A percentile compares a stretch with the other conserved stretches of the same genome.
Conservation (phyloP, 2,113 vertebrate species). For the Hippolais icterina region DNA sequence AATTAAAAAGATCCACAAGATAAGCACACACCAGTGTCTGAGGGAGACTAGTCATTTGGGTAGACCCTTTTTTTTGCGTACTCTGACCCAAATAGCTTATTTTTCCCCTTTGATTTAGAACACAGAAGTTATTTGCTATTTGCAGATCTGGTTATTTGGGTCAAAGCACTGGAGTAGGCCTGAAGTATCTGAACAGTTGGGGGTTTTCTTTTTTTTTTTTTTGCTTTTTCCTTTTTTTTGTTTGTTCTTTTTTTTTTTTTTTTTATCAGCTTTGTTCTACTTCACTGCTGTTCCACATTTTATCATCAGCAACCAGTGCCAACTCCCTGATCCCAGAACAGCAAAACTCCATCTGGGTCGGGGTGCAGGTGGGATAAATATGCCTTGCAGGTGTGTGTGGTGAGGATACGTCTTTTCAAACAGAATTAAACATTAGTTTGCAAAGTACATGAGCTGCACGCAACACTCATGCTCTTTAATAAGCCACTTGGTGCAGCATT, state of each 20-base stretch:
- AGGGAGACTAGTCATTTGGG: constrained; percentile 49
- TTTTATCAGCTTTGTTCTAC: neutral
- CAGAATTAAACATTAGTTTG: neutral
- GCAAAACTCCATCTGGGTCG: neutral
- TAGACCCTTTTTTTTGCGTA: neutral
- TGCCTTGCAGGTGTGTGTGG: neutral
- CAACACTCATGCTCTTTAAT: neutral
- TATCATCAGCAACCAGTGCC: neutral
- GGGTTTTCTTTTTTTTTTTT: neutral
- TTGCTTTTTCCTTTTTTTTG: no score
- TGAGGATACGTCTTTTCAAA: neutral
- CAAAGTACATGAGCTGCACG: neutral
- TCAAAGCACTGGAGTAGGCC: constrained; percentile 41
- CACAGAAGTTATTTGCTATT: constrained; percentile 63
- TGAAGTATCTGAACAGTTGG: neutral
- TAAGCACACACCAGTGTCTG: constrained; percentile 49
- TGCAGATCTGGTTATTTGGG: constrained; percentile 66
- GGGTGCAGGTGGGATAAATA: neutral
- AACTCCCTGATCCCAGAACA: neutral
- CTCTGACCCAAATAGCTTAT: constrained; percentile 68
- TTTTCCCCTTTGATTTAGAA: constrained; percentile 59
- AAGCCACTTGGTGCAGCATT: neutral
- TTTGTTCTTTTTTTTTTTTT: no score
- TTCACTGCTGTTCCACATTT: constrained; percentile 4
- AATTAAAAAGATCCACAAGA: constrained; percentile 64